Evolutionary conservation across 2,113 vertebrate genomes (phyloP).

Genomic region (Bubo scandiacus): DNA sequence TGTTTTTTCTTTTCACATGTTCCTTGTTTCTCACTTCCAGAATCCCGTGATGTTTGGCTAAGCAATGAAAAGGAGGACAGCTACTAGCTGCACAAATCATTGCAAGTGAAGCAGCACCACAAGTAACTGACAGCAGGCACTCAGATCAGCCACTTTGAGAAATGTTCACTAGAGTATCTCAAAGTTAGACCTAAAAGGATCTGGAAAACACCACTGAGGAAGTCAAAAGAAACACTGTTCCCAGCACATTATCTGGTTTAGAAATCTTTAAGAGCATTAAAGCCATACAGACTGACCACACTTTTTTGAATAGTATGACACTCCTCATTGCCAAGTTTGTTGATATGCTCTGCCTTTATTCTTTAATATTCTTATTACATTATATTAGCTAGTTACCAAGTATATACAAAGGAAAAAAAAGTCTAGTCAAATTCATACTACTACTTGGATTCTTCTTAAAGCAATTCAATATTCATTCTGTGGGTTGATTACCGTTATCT

Average conservation of each 20-base stretch:
- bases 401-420: not conserved
- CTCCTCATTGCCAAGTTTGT: not conserved
- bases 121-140: not conserved
- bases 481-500: slow-evolving; percentile 33
- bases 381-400: not conserved
- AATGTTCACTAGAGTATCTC: not conserved
- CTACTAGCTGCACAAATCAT: not conserved
- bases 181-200: not conserved
- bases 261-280: not conserved
- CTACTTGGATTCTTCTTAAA: not conserved
- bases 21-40: not conserved
- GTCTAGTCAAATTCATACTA: not conserved
- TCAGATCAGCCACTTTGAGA: not conserved
- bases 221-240: not conserved
- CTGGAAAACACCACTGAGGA: not conserved
- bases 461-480: not conserved
- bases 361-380: not conserved
- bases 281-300: not conserved
- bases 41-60: not conserved
- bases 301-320: not conserved
- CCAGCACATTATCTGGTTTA: not conserved
- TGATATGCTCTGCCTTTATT: not conserved
- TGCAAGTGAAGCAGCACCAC: not conserved
- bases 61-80: not conserved
- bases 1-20: not conserved